Conservation (phyloP, 2,113 vertebrate genomes). For the Apodemus sylvaticus region DNA sequence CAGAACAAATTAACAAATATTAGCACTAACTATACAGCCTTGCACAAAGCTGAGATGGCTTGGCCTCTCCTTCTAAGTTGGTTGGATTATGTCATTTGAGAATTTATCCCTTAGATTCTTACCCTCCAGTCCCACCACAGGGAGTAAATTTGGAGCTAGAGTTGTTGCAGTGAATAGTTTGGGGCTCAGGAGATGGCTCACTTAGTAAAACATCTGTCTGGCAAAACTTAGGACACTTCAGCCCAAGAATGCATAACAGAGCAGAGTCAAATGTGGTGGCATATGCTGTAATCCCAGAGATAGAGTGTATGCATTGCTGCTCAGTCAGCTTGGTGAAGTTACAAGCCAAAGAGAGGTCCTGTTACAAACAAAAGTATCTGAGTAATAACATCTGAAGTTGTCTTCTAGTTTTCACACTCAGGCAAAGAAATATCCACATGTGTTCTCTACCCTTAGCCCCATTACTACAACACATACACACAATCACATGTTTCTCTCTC, state of each 20-base stretch:
- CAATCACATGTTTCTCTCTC: too few relatives aligned
- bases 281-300: not conserved
- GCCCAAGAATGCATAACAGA: not conserved
- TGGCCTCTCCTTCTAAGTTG: not conserved
- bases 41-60: constrained; percentile 8
- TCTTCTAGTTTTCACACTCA: not conserved
- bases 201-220: not conserved
- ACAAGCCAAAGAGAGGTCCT: not conserved
- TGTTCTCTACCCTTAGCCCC: too few relatives aligned
- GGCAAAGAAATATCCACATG: not conserved
- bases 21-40: constrained; percentile 15
- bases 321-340: not conserved
- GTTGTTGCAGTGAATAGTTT: not conserved
- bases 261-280: not conserved
- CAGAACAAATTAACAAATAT: constrained; percentile 49
- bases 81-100: not conserved
- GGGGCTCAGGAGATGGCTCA: not conserved
- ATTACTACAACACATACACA: not conserved
- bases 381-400: not conserved
- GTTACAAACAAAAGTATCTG: not conserved
- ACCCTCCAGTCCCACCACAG: not conserved
- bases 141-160: not conserved
- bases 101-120: not conserved
- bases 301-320: not conserved
- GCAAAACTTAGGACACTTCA: not conserved